phyloP scores from a whole-genome alignment of 2,113 vertebrate genomes.

The Mirounga angustirostris region DNA sequence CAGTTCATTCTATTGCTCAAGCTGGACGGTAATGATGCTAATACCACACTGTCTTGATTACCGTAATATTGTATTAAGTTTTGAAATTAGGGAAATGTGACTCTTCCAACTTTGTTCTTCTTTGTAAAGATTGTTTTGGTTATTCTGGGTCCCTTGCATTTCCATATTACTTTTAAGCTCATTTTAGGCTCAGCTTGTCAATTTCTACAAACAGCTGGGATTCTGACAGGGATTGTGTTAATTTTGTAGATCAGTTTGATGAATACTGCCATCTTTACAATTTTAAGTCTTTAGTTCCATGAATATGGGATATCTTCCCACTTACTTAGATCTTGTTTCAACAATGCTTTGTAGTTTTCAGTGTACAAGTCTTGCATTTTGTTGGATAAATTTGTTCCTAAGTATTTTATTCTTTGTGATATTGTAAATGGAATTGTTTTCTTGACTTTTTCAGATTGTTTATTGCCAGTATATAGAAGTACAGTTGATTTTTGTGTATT shows the following conservation, averaged over 20 bases:
- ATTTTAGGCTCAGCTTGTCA: background rate
- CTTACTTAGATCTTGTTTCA: background rate
- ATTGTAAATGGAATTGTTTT: background rate
- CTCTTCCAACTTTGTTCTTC: background rate
- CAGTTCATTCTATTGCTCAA: background rate
- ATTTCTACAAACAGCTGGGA: background rate
- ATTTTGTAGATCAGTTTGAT: background rate
- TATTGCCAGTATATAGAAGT: background rate
- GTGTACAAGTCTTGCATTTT: background rate
- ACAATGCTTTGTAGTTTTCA: background rate
- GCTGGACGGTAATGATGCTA: background rate
- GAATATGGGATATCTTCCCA: background rate
- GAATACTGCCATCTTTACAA: background rate
- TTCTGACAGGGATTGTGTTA: background rate
- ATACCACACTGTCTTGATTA: background rate
- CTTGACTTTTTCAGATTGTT: background rate
- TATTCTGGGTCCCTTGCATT: background rate
- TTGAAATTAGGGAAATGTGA: background rate
- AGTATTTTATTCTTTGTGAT: background rate
- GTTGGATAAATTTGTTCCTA: background rate
- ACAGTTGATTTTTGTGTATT: background rate
- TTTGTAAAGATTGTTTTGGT: background rate
- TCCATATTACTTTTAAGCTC: background rate
- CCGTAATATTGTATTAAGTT: background rate
- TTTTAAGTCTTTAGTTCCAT: conserved; percentile 6